These are phyloP conservation scores for Gasterosteus aculeatus DNA, from an alignment of 2,113 vertebrate species.

Conservation along the genomic window DNA sequence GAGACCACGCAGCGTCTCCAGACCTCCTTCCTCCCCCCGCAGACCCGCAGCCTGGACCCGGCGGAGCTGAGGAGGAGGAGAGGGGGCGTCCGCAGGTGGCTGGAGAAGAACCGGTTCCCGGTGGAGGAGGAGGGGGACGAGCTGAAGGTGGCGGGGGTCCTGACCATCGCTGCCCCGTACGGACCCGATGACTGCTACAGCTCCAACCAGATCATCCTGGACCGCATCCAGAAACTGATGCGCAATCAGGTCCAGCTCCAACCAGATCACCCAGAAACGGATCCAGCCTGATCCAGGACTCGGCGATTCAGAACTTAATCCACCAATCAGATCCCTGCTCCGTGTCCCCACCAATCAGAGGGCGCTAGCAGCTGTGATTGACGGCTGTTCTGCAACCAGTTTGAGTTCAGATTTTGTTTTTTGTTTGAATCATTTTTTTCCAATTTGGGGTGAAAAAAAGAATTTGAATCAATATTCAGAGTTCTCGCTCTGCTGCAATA, in stretches of 20 bases:
- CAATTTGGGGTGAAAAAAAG: not conserved
- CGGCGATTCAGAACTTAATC: not conserved
- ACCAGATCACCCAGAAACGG: not conserved
- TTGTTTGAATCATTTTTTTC: not conserved
- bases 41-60: constrained; percentile 52
- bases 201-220: constrained; percentile 61
- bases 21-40: constrained; percentile 67
- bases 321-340: constrained; percentile 1
- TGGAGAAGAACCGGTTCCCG: constrained; percentile 89
- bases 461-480: no score
- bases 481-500: no score
- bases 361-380: not conserved
- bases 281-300: not conserved
- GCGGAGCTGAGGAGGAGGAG: constrained; percentile 81
- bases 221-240: not conserved
- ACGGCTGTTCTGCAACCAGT: not conserved
- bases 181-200: constrained; percentile 88
- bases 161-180: constrained; percentile 88
- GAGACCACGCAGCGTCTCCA: constrained; percentile 72
- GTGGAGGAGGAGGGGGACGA: constrained; percentile 75
- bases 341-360: not conserved
- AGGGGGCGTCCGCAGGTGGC: constrained; percentile 80
- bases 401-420: not conserved
- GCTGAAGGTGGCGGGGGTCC: constrained; percentile 85
- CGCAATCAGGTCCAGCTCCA: not conserved